These are phyloP conservation scores for Nerophis lumbriciformis DNA, from an alignment of 2,113 vertebrate genomes.

Conservation along the genomic window DNA sequence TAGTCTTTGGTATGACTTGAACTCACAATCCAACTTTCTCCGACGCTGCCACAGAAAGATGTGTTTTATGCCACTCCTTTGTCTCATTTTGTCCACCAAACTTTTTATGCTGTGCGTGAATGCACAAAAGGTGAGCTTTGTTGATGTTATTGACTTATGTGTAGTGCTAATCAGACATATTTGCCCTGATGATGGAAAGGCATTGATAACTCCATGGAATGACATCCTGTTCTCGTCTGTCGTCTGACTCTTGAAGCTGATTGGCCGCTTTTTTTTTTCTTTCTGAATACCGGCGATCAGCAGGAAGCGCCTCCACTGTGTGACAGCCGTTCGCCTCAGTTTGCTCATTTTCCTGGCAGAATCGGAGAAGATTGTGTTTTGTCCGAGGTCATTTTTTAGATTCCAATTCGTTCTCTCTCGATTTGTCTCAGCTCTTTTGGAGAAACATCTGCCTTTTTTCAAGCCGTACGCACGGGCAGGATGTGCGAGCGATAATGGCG, in stretches of 20 bases:
- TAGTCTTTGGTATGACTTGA: no score
- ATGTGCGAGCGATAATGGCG: constrained; percentile 66
- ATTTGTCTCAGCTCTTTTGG: constrained; percentile 61
- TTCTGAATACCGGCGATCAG: constrained; percentile 44
- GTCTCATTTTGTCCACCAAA: no score
- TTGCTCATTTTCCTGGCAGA: constrained; percentile 22
- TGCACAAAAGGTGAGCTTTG: no score
- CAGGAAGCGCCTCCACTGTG: constrained; percentile 42
- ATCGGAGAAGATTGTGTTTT: constrained; percentile 55
- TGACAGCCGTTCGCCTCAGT: constrained; percentile 52
- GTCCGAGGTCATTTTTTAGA: constrained; percentile 32
- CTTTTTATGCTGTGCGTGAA: no score
- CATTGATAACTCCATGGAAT: constrained; percentile 56
- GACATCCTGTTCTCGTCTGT: constrained; percentile 52
- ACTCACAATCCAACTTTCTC: no score
- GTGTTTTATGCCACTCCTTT: no score
- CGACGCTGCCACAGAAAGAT: no score
- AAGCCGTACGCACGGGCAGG: constrained; percentile 60
- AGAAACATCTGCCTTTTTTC: constrained; percentile 74
- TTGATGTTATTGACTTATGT: no score
- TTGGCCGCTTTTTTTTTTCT: constrained; percentile 56
- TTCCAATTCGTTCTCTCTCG: constrained; percentile 46
- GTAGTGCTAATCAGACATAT: no score
- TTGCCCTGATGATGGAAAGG: background rate
- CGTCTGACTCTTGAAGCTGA: constrained; percentile 50